Percentiles rank a stretch among this genome's conserved stretches.
Evolutionary conservation across 1,140 invertebrate species (phyloP).

Genomic region (Drosophila biarmipes): DNA sequence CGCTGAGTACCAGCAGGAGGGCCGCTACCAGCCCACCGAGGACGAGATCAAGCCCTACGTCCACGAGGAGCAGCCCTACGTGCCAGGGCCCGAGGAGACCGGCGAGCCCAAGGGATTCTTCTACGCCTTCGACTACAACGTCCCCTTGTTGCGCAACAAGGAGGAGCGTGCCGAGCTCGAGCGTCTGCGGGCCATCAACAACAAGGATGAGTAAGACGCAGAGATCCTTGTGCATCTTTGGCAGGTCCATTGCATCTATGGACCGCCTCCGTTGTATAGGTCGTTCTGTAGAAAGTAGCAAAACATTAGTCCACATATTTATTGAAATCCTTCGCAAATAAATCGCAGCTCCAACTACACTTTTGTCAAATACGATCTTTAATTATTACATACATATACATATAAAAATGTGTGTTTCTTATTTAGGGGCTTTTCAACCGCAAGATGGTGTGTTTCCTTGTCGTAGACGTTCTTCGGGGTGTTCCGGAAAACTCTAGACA

Average conservation of each 20-base stretch:
- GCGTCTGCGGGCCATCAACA: slow-evolving; percentile 71
- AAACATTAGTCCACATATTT: slow-evolving; percentile 62
- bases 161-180: slow-evolving; percentile 79
- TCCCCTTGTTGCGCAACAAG: slow-evolving; percentile 84
- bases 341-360: slow-evolving; percentile 51
- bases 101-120: slow-evolving; percentile 89
- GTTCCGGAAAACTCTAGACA: slow-evolving; percentile 12
- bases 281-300: slow-evolving; percentile 49
- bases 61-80: slow-evolving; percentile 72
- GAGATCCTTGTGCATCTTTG: neutral
- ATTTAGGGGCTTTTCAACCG: slow-evolving; percentile 39
- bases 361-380: slow-evolving; percentile 67
- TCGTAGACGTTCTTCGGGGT: slow-evolving; percentile 32
- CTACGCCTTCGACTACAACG: slow-evolving; percentile 88
- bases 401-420: slow-evolving; percentile 65
- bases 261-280: slow-evolving; percentile 41
- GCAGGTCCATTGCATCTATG: slow-evolving; percentile 12
- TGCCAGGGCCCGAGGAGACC: slow-evolving; percentile 83
- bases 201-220: slow-evolving; percentile 67
- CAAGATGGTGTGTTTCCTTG: slow-evolving; percentile 42
- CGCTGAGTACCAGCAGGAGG: slow-evolving; percentile 74
- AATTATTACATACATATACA: slow-evolving; percentile 61
- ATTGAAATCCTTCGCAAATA: slow-evolving; percentile 64
- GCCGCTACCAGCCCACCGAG: slow-evolving; percentile 68
- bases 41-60: slow-evolving; percentile 66